Base-by-base conservation (phyloP, 2,888 invertebrate species). In the Yponomeuta malinellus region DNA sequence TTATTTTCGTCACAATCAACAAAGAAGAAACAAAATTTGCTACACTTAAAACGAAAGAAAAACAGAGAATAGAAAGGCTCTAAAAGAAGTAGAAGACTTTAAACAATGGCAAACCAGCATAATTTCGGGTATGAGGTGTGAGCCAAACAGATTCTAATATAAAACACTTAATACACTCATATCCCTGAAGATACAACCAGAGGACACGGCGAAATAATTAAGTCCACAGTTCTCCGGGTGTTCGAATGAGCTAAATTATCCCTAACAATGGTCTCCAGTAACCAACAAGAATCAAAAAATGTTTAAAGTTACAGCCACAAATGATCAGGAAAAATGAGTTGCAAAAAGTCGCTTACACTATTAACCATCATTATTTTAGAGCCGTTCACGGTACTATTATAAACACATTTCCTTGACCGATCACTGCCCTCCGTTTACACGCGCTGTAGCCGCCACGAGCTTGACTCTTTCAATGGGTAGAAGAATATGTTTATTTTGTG, bases 311-410 rank as follows among this genome's bases (percentile, higher is more conserved):
- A 15, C 12, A 23, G 23, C 23, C 1, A 15, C 52, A 59, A 59
- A 59, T 59, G 52, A 59, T 59, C 52, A 59, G 52, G 10, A 31
- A 65, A 10, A 48, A 48, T 68, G 68, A 68, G 15, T 68, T 48
- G 68, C 68, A n/a, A 68, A 48, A 68, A 68, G 8, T 23, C n/a
- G 10, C 48, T 23, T 65, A 65, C 12, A 31, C 33, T 31, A 8
- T 31, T 65, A 65, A 29, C 37, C 23, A 48, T 48, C 68, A 23
- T 68, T 68, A 48, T 15, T 68, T 68, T 59, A 59, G 65, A 68
- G 23, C n/a, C 23, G n/a, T 68, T 43, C 37, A 15, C 10, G n/a
- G 31, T 33, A 29, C 68, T 68, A 43, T 68, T 68, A 68, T 48
- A 68, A 68, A 68, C 8, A 68, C 37, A 68, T 68, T 68, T 43